Percentiles rank a stretch among this genome's conserved stretches.
These are phyloP conservation scores for Phoenicopterus ruber DNA, from an alignment of 2,113 vertebrate species.

Conservation along the genomic window DNA sequence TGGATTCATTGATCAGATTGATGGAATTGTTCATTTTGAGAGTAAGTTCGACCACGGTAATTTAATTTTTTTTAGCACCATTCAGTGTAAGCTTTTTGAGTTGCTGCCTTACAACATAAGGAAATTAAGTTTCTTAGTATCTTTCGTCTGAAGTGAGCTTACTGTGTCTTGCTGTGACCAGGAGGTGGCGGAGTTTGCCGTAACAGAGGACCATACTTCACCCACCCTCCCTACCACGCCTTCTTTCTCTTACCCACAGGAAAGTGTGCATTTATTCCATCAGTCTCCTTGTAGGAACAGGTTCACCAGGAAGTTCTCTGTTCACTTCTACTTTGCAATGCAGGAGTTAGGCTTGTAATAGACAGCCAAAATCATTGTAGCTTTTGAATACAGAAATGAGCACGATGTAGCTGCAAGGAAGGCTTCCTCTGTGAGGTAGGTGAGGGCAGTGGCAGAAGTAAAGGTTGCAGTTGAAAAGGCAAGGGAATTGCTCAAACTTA, in stretches of 20 bases:
- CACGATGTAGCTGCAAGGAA: background rate
- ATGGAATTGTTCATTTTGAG: constrained; percentile 98
- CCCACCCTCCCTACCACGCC: background rate
- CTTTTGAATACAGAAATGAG: background rate
- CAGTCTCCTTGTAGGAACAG: background rate
- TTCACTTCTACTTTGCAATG: background rate
- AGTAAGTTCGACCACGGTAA: constrained; percentile 77
- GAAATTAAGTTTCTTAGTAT: background rate
- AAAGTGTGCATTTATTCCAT: background rate
- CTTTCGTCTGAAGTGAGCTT: background rate
- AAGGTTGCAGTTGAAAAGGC: background rate
- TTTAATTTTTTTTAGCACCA: background rate
- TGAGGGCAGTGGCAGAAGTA: background rate
- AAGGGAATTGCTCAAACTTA: background rate
- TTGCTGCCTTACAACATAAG: background rate
- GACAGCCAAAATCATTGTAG: background rate
- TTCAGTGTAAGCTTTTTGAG: background rate
- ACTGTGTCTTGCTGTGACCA: background rate
- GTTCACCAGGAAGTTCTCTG: background rate
- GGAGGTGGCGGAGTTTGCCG: constrained; percentile 25
- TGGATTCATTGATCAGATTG: constrained; percentile 98
- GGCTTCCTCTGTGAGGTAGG: background rate
- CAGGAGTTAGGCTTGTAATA: background rate
- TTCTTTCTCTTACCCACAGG: background rate
- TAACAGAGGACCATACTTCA: background rate